Conservation (phyloP, 1,140 invertebrate genomes). For the Lerema accius region DNA sequence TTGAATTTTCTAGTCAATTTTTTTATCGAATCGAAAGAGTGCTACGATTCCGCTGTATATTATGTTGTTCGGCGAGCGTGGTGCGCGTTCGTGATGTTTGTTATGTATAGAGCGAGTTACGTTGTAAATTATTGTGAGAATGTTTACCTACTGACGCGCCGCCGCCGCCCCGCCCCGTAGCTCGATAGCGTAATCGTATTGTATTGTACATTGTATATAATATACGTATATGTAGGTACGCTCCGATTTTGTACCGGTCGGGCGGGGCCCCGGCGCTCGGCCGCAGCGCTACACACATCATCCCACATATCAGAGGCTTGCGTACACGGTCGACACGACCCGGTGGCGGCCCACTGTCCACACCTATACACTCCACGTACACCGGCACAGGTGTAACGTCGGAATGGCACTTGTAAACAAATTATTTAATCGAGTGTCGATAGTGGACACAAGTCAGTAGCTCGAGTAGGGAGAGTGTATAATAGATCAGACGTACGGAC, state of each 20-base stretch:
- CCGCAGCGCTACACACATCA: conserved; percentile 75
- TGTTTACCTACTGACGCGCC: conserved; percentile 71
- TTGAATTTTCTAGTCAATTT: conserved; percentile 82
- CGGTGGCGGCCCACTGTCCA: conserved; percentile 16
- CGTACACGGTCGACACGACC: conserved; percentile 55
- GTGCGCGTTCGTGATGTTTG: conserved; percentile 75
- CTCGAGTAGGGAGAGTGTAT: conserved; percentile 77
- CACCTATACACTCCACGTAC: conserved; percentile 21
- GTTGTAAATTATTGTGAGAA: conserved; percentile 80
- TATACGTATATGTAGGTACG: conserved; percentile 74
- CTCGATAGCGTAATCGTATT: conserved; percentile 69
- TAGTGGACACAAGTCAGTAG: conserved; percentile 66
- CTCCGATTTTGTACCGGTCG: conserved; percentile 70
- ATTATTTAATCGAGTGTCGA: conserved; percentile 47
- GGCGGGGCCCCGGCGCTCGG: conserved; percentile 61
- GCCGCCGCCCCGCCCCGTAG: conserved; percentile 64
- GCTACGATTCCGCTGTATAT: conserved; percentile 79
- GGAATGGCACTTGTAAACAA: conserved; percentile 22
- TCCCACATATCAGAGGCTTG: conserved; percentile 79
- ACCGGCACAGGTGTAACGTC: conserved; percentile 22
- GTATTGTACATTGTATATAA: conserved; percentile 81
- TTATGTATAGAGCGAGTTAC: conserved; percentile 80
- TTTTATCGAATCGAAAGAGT: conserved; percentile 79
- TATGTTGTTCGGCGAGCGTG: conserved; percentile 77
- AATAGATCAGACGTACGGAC: conserved; percentile 76